Base-by-base conservation (phyloP, 1,140 invertebrate genomes). In the Muscidifurax raptorellus region DNA sequence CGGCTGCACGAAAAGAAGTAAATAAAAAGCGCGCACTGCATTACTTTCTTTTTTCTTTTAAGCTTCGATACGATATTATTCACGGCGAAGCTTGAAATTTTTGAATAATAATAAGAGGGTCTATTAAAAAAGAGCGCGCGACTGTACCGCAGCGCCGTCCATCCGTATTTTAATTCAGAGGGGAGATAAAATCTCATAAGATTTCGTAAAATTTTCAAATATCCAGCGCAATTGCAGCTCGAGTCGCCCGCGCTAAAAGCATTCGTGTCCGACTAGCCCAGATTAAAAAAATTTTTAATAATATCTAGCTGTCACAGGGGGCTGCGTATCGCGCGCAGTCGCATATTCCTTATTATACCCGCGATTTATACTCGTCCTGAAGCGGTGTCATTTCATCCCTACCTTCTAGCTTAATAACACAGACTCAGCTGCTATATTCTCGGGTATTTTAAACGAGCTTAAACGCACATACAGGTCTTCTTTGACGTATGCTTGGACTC, bases 261-360 rank as follows among this genome's bases (percentile, higher is more conserved):
- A 76, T 25, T n/a, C 32, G 36, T n/a, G 25, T 76, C 15, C 74
- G 25, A 12, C 40, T 25, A 47, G 18, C 25, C 74, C 9, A 12
- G 40, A 76, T 76, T 47, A 32, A 76, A 47, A n/a, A 76, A 52
- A 25, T 76, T 76, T 76, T 76, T 76, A 76, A 76, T 76, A 76
- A 76, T 47, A 76, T 44, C 40, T 30, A 32, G 13, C 28, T 76
- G 18, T 76, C 40, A 15, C 1, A 12, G 32, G 32, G 10, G 2
- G 25, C 40, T 36, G 18, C 72, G 30, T 30, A 30, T 30, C 67
- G 28, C 27, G 67, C 27, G 28, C 9, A 4, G 5, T 30, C 5
- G 5, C 28, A 13, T 15, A 12, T 59, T 59, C 52, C 18, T 59
- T 0, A 2, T 59, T 47, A 13, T 4, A 22, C 52, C 3, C 22